Percentiles rank a stretch among this genome's conserved stretches.
These are phyloP conservation scores for Porites australiensis DNA, from an alignment of 64 coral and sea anemone species.

Conservation along the genomic window DNA sequence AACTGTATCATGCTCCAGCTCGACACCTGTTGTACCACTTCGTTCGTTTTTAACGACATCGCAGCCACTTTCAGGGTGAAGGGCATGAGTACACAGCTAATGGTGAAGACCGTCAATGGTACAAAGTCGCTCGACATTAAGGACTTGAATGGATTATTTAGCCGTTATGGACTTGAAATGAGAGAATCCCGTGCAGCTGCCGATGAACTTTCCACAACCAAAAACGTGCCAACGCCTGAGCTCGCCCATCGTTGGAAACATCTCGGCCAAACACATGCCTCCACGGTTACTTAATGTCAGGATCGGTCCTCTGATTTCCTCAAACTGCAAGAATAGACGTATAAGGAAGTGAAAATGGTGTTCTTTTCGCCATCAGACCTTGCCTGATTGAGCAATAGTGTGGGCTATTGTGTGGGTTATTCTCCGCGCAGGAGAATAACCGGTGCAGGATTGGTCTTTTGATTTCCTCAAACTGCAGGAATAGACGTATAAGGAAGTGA, in stretches of 20 bases:
- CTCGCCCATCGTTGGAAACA: slow-evolving; percentile 28
- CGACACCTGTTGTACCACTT: slow-evolving; percentile 42
- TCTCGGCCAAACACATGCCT: slow-evolving; percentile 16
- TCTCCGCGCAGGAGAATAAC: no score
- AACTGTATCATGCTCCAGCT: slow-evolving; percentile 47
- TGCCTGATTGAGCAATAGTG: neutral
- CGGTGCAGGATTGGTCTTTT: no score
- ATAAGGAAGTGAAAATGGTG: slow-evolving; percentile 36
- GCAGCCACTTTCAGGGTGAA: neutral
- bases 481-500: neutral
- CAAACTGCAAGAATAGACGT: slow-evolving; percentile 40
- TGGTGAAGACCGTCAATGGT: slow-evolving; percentile 63
- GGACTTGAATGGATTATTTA: slow-evolving; percentile 6
- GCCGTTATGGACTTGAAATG: slow-evolving; percentile 23
- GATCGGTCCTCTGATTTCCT: slow-evolving; percentile 56
- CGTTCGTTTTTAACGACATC: slow-evolving; percentile 52
- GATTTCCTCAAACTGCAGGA: no score
- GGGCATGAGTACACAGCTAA: slow-evolving; percentile 25
- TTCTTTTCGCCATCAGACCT: slow-evolving; percentile 14
- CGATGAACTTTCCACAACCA: slow-evolving; percentile 13
- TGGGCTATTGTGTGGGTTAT: slow-evolving; percentile 11
- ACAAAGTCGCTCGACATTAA: slow-evolving; percentile 2
- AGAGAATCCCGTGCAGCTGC: neutral
- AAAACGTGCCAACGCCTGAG: slow-evolving; percentile 32
- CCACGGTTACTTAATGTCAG: slow-evolving; percentile 13